Conservation (phyloP, 2,888 invertebrate species). For the Lepidochitona cinerea region DNA sequence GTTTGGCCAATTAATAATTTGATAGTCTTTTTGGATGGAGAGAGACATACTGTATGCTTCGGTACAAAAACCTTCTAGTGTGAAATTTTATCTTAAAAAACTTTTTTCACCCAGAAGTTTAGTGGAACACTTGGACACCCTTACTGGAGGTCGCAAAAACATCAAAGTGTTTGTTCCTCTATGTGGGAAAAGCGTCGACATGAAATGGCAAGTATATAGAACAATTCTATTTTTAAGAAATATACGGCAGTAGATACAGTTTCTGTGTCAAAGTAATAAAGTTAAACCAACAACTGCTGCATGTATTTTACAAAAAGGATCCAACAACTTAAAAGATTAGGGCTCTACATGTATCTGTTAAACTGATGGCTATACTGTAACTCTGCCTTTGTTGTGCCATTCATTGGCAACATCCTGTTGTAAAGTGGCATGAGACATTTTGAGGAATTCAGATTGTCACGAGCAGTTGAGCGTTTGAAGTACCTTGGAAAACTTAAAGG, state of each 20-base stretch:
- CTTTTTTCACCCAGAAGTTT: conserved; percentile 33
- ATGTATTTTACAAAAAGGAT: too few relatives aligned
- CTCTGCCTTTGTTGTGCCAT: too few relatives aligned
- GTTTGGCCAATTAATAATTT: not conserved
- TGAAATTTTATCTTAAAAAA: not conserved
- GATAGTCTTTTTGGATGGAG: not conserved
- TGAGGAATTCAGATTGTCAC: not conserved
- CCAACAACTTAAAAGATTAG: too few relatives aligned
- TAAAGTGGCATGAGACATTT: not conserved
- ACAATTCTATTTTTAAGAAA: too few relatives aligned
- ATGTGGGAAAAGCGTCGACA: conserved; percentile 42
- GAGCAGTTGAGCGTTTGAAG: not conserved
- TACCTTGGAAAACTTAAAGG: too few relatives aligned
- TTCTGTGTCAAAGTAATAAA: too few relatives aligned
- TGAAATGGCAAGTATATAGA: conserved; percentile 39
- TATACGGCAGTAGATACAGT: too few relatives aligned
- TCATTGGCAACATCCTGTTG: too few relatives aligned
- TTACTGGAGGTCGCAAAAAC: conserved; percentile 28
- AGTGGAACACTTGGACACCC: conserved; percentile 31
- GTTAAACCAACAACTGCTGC: too few relatives aligned
- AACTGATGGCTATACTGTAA: too few relatives aligned
- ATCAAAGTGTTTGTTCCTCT: conserved; percentile 40
- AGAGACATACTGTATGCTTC: not conserved
- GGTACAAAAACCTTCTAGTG: not conserved
- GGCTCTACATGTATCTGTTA: too few relatives aligned